Evolutionary conservation across 2,797 vertebrate genomes (phyloP).

Genomic region (Spheniscus humboldti): DNA sequence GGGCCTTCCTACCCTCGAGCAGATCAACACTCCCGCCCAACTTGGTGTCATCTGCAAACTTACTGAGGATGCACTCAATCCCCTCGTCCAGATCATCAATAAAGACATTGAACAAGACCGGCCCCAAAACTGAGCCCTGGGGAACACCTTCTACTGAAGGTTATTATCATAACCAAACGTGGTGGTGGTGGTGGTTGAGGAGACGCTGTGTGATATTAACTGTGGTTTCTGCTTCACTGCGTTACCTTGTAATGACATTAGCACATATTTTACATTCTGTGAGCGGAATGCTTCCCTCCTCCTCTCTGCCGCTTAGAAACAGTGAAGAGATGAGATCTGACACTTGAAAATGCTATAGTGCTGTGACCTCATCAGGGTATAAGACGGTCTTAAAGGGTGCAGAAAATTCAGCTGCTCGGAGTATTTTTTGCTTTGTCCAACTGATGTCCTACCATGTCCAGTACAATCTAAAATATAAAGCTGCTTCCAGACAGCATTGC

Average conservation of each 20-base stretch:
- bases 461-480: background rate
- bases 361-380: background rate
- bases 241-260: background rate
- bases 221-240: background rate
- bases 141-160: background rate
- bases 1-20: no score
- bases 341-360: background rate
- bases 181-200: background rate
- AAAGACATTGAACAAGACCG: no score
- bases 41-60: no score
- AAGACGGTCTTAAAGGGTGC: background rate
- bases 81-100: no score
- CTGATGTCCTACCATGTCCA: constrained; percentile 22
- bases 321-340: constrained; percentile 37
- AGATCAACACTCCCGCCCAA: no score
- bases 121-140: no score
- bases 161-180: background rate
- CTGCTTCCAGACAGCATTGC: constrained; percentile 41
- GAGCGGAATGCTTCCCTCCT: background rate
- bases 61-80: no score
- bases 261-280: background rate
- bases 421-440: constrained; percentile 1
- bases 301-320: background rate
- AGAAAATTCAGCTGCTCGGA: constrained; percentile 1
- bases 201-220: background rate